phyloP scores from a whole-genome alignment of 1,140 invertebrate species.

The Lepeophtheirus salmonis region DNA sequence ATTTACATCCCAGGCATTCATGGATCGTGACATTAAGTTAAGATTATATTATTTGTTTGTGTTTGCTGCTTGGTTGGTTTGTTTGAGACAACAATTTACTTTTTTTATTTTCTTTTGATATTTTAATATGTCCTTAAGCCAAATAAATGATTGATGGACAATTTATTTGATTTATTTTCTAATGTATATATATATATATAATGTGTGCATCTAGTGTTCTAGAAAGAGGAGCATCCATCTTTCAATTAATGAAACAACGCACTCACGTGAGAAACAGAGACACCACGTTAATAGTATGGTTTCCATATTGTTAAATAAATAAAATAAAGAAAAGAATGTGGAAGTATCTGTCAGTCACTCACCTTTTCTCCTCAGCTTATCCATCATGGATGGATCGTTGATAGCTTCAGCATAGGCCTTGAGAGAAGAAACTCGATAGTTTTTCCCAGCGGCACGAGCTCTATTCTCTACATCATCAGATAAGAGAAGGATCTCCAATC shows the following conservation, averaged over 20 bases:
- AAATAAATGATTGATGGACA: background rate
- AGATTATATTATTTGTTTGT: background rate
- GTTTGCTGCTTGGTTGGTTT: background rate
- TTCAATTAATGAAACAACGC: constrained; percentile 1
- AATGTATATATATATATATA: background rate
- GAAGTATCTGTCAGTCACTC: background rate
- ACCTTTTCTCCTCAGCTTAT: constrained; percentile 52
- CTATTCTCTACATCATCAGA: constrained; percentile 69
- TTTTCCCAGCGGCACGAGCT: constrained; percentile 44
- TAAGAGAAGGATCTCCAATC: constrained; percentile 51
- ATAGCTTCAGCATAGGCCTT: constrained; percentile 50
- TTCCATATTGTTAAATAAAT: background rate
- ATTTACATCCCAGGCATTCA: background rate
- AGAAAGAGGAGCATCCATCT: too few relatives aligned
- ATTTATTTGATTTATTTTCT: background rate
- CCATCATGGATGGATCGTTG: constrained; percentile 42
- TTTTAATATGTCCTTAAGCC: background rate
- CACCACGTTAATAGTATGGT: background rate
- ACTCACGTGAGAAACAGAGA: background rate
- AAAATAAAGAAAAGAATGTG: background rate
- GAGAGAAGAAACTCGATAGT: constrained; percentile 45
- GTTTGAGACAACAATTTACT: too few relatives aligned
- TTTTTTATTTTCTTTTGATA: too few relatives aligned
- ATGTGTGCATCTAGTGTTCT: too few relatives aligned
- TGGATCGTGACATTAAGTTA: background rate